Conservation (phyloP, 2,113 vertebrate species). For the Chionis minor region DNA sequence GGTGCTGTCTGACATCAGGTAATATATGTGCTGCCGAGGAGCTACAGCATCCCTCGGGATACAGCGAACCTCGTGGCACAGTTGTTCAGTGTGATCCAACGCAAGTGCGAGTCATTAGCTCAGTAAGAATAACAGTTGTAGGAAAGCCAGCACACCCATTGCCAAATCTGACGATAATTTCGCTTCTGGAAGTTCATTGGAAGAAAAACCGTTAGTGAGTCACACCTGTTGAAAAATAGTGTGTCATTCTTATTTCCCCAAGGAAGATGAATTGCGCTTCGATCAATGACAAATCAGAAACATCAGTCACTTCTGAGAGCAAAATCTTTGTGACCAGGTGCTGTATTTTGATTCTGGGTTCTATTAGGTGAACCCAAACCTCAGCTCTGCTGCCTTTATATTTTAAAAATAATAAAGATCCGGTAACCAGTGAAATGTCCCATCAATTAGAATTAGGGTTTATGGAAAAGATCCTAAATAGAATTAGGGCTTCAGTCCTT, state of each 20-base stretch:
- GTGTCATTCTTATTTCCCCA: neutral
- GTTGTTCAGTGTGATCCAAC: neutral
- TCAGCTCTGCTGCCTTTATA: neutral
- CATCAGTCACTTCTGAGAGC: neutral
- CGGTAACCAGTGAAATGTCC: neutral
- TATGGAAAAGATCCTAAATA: neutral
- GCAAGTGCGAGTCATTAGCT: neutral
- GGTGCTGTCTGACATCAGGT: slow-evolving; percentile 12
- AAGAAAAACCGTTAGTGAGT: neutral
- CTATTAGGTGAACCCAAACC: neutral
- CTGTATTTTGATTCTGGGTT: neutral
- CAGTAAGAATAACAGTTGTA: neutral
- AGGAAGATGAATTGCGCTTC: neutral
- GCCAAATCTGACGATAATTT: neutral
- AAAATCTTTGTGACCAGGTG: neutral
- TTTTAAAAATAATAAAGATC: neutral
- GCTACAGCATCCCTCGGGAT: slow-evolving; percentile 3
- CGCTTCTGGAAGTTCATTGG: neutral
- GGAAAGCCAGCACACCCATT: neutral
- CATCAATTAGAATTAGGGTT: neutral
- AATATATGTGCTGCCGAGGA: neutral
- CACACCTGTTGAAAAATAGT: neutral
- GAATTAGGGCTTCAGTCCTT: neutral
- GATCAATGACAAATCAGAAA: neutral
- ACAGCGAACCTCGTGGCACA: neutral